These are phyloP conservation scores for Heliconius erato DNA, from an alignment of 2,888 invertebrate genomes.

Conservation along the genomic window DNA sequence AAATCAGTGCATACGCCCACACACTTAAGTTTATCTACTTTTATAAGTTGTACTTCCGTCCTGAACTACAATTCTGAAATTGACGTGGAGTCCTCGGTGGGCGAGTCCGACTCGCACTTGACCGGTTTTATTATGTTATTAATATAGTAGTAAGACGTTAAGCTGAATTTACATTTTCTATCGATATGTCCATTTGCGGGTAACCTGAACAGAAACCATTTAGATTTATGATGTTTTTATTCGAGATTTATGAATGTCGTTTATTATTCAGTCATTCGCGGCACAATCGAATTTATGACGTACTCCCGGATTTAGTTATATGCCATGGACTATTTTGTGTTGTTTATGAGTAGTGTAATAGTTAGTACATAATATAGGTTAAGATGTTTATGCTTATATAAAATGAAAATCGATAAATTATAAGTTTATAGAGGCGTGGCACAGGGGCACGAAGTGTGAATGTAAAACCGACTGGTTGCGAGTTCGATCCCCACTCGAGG, in stretches of 20 bases:
- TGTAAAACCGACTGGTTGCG: too few species aligned
- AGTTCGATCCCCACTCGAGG: too few species aligned
- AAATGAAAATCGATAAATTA: too few species aligned
- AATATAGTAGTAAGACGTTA: conserved; percentile 5
- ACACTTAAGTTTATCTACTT: too few species aligned
- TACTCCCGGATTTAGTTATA: conserved; percentile 68
- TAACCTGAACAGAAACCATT: conserved; percentile 70
- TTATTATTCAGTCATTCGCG: conserved; percentile 82
- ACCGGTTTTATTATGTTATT: neutral
- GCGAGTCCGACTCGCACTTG: too few species aligned
- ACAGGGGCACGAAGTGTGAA: too few species aligned
- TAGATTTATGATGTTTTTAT: conserved; percentile 83
- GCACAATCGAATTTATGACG: conserved; percentile 81
- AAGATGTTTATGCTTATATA: too few species aligned
- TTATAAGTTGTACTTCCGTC: too few species aligned
- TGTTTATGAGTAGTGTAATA: conserved; percentile 30
- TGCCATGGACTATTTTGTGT: conserved; percentile 45
- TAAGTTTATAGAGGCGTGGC: too few species aligned
- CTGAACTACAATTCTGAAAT: too few species aligned
- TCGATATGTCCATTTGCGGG: conserved; percentile 55
- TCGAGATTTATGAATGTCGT: conserved; percentile 81
- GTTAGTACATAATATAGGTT: neutral
- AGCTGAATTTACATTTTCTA: conserved; percentile 43
- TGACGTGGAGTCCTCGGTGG: too few species aligned
- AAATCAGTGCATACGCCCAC: too few species aligned